Conservation (phyloP, 2,797 vertebrate genomes). For the Tapera naevia region DNA sequence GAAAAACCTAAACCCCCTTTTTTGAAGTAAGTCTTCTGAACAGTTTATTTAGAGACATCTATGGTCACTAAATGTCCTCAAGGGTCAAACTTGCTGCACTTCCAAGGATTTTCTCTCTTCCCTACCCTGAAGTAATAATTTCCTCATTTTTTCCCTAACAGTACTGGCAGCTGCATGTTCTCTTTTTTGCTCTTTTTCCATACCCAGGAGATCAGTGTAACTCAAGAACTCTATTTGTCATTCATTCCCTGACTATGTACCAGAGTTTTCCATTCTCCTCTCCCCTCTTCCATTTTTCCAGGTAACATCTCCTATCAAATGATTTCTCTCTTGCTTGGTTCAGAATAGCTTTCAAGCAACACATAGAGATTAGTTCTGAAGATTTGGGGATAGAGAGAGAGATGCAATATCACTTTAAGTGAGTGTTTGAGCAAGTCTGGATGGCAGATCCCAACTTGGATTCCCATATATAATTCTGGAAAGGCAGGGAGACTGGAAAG, state of each 20-base stretch:
- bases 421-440: neutral
- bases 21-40: neutral
- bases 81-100: neutral
- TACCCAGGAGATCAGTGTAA: neutral
- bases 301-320: neutral
- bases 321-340: neutral
- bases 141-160: fast-evolving
- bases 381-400: neutral
- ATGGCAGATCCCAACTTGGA: neutral
- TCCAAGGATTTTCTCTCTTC: neutral
- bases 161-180: neutral
- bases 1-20: fast-evolving
- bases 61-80: neutral
- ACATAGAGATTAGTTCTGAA: neutral
- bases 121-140: neutral
- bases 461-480: neutral
- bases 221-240: neutral
- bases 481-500: neutral
- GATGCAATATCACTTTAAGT: neutral
- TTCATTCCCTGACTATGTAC: neutral
- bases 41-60: neutral
- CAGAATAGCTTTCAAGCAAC: neutral
- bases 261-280: neutral
- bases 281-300: neutral
- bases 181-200: neutral